These are phyloP conservation scores for Gymnocypris eckloni DNA, from an alignment of 2,797 vertebrate species.

Conservation along the genomic window DNA sequence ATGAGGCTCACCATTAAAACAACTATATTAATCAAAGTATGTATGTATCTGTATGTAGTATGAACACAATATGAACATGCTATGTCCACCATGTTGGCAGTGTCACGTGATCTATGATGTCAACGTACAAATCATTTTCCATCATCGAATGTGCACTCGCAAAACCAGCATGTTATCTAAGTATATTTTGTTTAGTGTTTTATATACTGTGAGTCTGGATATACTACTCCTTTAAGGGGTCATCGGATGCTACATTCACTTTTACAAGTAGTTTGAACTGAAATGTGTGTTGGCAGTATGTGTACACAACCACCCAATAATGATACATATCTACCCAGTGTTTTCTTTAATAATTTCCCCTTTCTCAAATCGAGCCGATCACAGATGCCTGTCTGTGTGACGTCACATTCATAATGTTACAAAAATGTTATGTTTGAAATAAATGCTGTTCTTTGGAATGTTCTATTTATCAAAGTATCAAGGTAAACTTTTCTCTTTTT, in stretches of 20 bases:
- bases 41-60: neutral
- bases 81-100: neutral
- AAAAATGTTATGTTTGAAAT: neutral
- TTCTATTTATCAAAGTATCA: neutral
- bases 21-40: neutral
- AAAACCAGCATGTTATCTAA: neutral
- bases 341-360: too few relatives aligned
- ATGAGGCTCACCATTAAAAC: neutral
- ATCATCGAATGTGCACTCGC: neutral
- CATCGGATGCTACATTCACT: too few relatives aligned
- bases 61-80: neutral
- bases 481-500: too few relatives aligned
- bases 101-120: neutral
- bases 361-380: too few relatives aligned
- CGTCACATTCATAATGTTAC: neutral
- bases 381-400: too few relatives aligned
- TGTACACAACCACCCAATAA: too few relatives aligned
- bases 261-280: too few relatives aligned
- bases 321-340: too few relatives aligned
- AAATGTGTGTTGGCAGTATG: too few relatives aligned
- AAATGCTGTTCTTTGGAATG: neutral
- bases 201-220: neutral
- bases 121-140: neutral
- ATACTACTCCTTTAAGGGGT: neutral
- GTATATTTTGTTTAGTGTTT: neutral